phyloP scores from a whole-genome alignment of 2,888 invertebrate genomes.

The Hedya salicella region DNA sequence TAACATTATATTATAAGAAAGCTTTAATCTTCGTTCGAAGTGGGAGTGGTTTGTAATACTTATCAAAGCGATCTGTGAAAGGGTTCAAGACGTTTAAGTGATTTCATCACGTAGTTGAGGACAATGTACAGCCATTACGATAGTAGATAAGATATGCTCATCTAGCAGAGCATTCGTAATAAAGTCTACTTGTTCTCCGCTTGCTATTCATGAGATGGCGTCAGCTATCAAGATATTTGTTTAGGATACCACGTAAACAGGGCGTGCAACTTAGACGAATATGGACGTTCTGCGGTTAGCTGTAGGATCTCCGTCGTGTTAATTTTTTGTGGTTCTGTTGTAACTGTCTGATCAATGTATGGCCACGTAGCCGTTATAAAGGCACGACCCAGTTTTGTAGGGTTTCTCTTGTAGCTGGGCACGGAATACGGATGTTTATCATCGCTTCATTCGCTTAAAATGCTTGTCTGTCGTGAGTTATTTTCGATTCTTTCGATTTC shows the following conservation, averaged over 20 bases:
- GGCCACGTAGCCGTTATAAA: conserved; percentile 20
- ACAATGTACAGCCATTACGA: conserved; percentile 36
- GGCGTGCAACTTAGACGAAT: not conserved
- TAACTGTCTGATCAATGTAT: conserved; percentile 32
- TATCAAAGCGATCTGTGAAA: conserved; percentile 26
- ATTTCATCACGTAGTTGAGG: conserved; percentile 38
- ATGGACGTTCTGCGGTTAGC: not conserved
- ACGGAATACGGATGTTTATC: conserved; percentile 5
- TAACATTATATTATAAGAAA: too few species aligned
- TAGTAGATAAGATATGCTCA: conserved; percentile 37
- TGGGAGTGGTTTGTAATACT: too few species aligned
- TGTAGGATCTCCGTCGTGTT: conserved; percentile 1
- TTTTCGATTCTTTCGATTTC: too few species aligned
- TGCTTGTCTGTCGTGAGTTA: not conserved
- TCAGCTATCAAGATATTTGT: conserved; percentile 31
- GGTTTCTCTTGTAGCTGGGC: conserved; percentile 16
- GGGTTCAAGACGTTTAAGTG: conserved; percentile 29
- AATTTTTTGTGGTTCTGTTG: not conserved
- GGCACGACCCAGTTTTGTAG: conserved; percentile 24
- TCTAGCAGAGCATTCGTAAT: conserved; percentile 22
- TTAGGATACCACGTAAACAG: conserved; percentile 9
- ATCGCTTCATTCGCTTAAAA: not conserved
- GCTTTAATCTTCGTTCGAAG: too few species aligned
- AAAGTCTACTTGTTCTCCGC: conserved; percentile 12
- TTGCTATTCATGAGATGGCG: conserved; percentile 22